Evolutionary conservation across 2,888 invertebrate species (phyloP).

Genomic region (Oeneis ivallda): DNA sequence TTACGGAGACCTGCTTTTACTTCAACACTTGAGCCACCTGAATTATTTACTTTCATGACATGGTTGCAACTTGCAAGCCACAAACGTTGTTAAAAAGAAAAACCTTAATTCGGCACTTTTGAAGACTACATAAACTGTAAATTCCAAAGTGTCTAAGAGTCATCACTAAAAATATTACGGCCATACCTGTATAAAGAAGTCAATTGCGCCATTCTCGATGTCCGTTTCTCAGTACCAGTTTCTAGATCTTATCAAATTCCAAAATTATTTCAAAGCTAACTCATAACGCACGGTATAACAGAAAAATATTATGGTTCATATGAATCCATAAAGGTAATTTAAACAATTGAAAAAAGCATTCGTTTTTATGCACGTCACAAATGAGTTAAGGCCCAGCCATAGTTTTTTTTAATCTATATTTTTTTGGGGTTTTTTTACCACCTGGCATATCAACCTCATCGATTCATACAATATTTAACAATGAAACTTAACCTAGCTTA

Average conservation of each 20-base stretch:
- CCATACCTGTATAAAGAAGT: conserved; percentile 25
- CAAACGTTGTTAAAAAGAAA: not conserved
- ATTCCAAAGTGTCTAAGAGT: not conserved
- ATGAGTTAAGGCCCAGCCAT: conserved; percentile 32
- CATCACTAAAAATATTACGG: conserved; percentile 12
- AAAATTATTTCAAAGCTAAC: conserved; percentile 30
- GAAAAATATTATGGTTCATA: conserved; percentile 32
- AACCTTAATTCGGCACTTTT: not conserved
- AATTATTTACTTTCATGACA: not conserved
- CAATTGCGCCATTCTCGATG: conserved; percentile 32
- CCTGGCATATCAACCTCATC: too few relatives aligned
- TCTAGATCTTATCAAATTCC: conserved; percentile 32
- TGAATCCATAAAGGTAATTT: conserved; percentile 36
- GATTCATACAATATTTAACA: too few relatives aligned
- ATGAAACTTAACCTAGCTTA: too few relatives aligned
- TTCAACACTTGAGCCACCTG: not conserved
- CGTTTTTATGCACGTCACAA: conserved; percentile 32
- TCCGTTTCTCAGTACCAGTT: conserved; percentile 31
- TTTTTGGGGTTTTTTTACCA: too few relatives aligned
- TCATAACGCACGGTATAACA: conserved; percentile 23
- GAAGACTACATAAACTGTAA: not conserved
- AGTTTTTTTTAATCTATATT: not conserved
- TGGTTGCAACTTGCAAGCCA: too few relatives aligned
- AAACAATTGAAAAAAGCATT: conserved; percentile 41
- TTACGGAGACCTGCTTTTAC: too few relatives aligned